Evolutionary conservation across 2,888 invertebrate genomes (phyloP), one percentile per base, ranked within the genome.

Genomic region (Sarcophaga carnaria): DNA sequence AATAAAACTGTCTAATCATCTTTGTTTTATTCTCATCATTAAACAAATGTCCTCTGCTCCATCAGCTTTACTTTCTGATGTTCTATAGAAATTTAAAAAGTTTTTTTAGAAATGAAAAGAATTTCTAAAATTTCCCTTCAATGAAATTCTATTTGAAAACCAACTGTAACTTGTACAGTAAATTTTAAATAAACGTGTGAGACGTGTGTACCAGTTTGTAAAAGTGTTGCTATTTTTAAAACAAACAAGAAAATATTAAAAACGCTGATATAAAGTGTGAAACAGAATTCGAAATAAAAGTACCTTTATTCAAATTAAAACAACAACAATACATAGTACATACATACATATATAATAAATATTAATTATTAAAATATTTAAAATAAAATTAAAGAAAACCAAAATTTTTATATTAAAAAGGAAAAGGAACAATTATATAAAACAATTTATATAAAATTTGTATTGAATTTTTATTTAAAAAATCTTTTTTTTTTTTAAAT

Each of bases 391-490:
- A 70, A 49, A 70, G 25, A 64, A 25, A 71, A 76, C 6, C 17
- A 84, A 84, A 87, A 81, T 75, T 87, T 87, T 87, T 87, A 81
- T 87, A 87, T 87, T 87, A 75, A 63, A 71, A 37, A 37, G 37
- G 37, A 37, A 37, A 37, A 37, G 8, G 37, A 6, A 86, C 84
- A 87, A 84, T 87, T 87, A 87, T 92, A 91, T 88, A 91, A 62
- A 77, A 86, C 84, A 87, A 84, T 87, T 87, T 87, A 87, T 92
- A 91, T 88, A 91, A 62, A 77, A 92, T 92, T 91, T 92, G 90
- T 92, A 92, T 91, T 92, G 92, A 91, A 91, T 80, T 78, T 83
- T 87, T 37, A 37, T 37, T 37, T 37, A 37, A 37, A 37, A 37
- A 37, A 10, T 10, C 37, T 37, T 92, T 90, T 12, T 14, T 49